Percentiles rank a stretch among this genome's conserved stretches.
Conservation (phyloP, 2,888 invertebrate genomes). For the Caenorhabditis virilis region DNA sequence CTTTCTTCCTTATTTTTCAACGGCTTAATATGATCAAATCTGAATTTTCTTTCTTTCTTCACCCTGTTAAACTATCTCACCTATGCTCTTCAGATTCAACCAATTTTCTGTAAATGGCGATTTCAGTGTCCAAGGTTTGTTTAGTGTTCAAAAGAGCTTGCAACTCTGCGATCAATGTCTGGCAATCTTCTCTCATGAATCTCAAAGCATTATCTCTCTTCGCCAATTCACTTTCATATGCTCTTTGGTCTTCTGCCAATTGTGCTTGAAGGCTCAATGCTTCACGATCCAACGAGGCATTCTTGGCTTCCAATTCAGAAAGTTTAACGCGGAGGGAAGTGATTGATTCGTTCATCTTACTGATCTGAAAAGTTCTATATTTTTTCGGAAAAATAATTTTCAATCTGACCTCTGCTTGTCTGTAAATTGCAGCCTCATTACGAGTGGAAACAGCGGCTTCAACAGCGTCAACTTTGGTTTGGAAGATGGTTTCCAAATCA, state of each 20-base stretch:
- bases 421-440: conserved; percentile 69
- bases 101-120: conserved; percentile 73
- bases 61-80: conserved; percentile 15
- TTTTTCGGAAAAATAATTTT: too few species aligned
- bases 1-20: too few species aligned
- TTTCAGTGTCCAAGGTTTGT: conserved; percentile 72
- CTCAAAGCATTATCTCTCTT: conserved; percentile 67
- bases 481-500: conserved; percentile 72
- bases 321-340: conserved; percentile 25
- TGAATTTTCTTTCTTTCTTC: not conserved
- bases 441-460: conserved; percentile 72
- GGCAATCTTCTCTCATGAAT: conserved; percentile 68
- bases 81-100: conserved; percentile 73
- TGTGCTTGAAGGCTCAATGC: conserved; percentile 71
- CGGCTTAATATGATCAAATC: not conserved
- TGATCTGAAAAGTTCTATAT: too few species aligned
- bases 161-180: conserved; percentile 69
- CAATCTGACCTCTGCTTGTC: conserved; percentile 71
- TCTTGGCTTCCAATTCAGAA: conserved; percentile 34
- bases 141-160: conserved; percentile 71
- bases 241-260: conserved; percentile 70
- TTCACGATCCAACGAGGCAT: conserved; percentile 33
- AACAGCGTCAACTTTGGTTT: conserved; percentile 50
- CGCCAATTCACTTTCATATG: conserved; percentile 67
- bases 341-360: conserved; percentile 38